These are phyloP conservation scores for Macroramphosus scolopax DNA, from an alignment of 2,797 vertebrate genomes.

Conservation along the genomic window DNA sequence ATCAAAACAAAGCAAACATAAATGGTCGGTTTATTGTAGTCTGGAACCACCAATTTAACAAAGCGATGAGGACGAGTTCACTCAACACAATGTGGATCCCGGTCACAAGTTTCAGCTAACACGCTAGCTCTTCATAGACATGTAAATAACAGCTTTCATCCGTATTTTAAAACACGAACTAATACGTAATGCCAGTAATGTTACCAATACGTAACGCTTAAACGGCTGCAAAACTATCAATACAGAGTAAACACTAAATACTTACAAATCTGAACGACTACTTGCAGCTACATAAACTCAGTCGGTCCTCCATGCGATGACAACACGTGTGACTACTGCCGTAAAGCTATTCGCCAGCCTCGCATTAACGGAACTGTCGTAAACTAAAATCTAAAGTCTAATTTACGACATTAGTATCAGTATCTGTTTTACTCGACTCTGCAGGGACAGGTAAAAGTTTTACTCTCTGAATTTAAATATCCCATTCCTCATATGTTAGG, in stretches of 20 bases:
- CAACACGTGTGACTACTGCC: constrained; percentile 61
- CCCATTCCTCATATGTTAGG: too few species aligned
- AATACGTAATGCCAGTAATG: too few species aligned
- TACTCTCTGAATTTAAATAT: too few species aligned
- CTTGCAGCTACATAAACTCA: neutral
- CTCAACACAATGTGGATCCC: neutral
- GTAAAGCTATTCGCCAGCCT: constrained; percentile 17
- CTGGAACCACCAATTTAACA: neutral
- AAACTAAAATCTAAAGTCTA: constrained; percentile 12
- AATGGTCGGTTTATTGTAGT: too few species aligned
- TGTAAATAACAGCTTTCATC: neutral
- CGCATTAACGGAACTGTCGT: constrained; percentile 35
- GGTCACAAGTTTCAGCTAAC: constrained; percentile 13
- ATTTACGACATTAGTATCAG: too few species aligned
- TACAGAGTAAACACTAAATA: neutral
- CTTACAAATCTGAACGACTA: constrained; percentile 11
- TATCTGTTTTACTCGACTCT: too few species aligned
- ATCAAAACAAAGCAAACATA: neutral
- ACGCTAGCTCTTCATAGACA: constrained; percentile 15
- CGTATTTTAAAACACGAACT: neutral
- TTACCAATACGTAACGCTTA: too few species aligned
- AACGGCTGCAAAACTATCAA: rapidly evolving
- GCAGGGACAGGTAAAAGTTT: too few species aligned
- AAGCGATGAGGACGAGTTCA: neutral
- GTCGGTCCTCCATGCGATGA: constrained; percentile 29